phyloP scores from a whole-genome alignment of 2,113 vertebrate genomes.

The Phodopus roborovskii region DNA sequence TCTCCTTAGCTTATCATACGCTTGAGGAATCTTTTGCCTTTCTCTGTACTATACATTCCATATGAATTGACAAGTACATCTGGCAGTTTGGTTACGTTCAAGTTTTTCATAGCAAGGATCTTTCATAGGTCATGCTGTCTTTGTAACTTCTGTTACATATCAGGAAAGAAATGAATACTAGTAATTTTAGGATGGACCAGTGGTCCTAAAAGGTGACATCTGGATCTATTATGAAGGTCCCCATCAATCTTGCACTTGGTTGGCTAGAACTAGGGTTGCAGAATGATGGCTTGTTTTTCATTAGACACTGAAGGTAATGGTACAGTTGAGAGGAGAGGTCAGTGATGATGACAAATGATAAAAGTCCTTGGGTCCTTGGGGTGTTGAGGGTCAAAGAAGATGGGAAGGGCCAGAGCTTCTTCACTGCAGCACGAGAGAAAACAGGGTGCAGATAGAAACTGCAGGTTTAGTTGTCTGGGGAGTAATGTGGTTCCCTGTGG shows the following conservation, averaged over 20 bases:
- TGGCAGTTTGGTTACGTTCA: neutral
- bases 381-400: neutral
- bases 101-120: constrained; percentile 20
- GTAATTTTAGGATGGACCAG: neutral
- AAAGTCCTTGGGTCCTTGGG: neutral
- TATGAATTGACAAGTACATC: constrained; percentile 14
- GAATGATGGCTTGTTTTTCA: neutral
- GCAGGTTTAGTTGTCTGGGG: neutral
- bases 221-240: neutral
- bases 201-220: neutral
- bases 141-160: neutral
- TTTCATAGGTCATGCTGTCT: neutral
- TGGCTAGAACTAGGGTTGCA: neutral
- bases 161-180: constrained; percentile 8
- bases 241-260: constrained; percentile 1
- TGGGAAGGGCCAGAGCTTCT: neutral
- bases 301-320: constrained; percentile 3
- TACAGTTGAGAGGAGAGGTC: neutral
- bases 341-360: neutral
- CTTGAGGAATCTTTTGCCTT: constrained; percentile 33
- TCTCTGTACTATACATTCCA: constrained; percentile 4
- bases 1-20: neutral
- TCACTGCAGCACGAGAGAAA: neutral
- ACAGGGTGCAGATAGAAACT: neutral
- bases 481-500: neutral